These are phyloP conservation scores for Aptenodytes patagonicus DNA, from an alignment of 2,113 vertebrate genomes.

Conservation along the genomic window DNA sequence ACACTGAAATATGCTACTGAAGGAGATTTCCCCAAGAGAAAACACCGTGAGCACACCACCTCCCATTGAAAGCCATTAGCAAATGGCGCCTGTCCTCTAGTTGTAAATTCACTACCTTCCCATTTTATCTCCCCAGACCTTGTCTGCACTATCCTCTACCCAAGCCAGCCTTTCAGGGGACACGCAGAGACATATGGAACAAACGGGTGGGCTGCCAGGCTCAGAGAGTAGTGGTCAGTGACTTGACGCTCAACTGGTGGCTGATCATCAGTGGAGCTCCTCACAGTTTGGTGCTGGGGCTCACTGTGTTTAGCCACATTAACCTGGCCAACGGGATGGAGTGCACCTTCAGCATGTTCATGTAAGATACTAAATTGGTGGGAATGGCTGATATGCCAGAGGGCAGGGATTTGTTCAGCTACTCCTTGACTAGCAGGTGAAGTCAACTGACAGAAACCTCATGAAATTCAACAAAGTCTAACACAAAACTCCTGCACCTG, in stretches of 20 bases:
- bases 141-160: neutral
- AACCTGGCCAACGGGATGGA: neutral
- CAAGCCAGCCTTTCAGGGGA: neutral
- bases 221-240: neutral
- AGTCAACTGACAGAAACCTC: neutral
- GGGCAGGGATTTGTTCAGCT: neutral
- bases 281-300: neutral
- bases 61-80: neutral
- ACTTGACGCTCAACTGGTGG: neutral
- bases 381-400: neutral
- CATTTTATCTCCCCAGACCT: neutral
- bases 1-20: neutral
- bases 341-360: neutral
- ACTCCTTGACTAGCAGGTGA: neutral
- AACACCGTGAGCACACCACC: neutral
- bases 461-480: neutral
- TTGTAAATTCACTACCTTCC: neutral
- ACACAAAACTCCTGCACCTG: neutral
- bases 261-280: neutral
- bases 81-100: neutral
- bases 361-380: neutral
- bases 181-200: accelerated
- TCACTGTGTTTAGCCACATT: neutral
- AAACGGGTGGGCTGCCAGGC: neutral
- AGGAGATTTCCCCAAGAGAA: neutral